Evolutionary conservation across 2,888 invertebrate genomes (phyloP).

Genomic region (Lobophora halterata): DNA sequence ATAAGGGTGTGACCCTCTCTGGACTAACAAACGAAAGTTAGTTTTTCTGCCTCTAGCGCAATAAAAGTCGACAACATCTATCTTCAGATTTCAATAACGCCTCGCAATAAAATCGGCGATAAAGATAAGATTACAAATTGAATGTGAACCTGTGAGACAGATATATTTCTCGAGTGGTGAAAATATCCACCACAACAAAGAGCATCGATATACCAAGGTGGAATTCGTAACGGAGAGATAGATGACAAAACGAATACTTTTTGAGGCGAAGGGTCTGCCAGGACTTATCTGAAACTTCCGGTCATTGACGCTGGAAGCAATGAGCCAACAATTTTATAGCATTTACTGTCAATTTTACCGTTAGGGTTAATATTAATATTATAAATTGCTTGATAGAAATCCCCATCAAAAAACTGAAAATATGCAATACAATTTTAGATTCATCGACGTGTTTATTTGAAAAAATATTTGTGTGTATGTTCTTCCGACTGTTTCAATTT

Average conservation of each 20-base stretch:
- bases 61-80: slow-evolving; percentile 24
- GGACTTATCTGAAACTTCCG: slow-evolving; percentile 66
- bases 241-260: slow-evolving; percentile 46
- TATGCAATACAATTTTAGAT: no score
- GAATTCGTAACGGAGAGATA: slow-evolving; percentile 41
- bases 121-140: slow-evolving; percentile 33
- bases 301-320: slow-evolving; percentile 58
- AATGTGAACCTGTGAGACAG: slow-evolving; percentile 28
- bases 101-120: slow-evolving; percentile 30
- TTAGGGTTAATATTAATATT: slow-evolving; percentile 40
- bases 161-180: slow-evolving; percentile 36
- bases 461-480: no score
- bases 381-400: no score
- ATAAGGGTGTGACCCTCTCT: slow-evolving; percentile 43
- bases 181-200: slow-evolving; percentile 43
- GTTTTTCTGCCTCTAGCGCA: slow-evolving; percentile 34
- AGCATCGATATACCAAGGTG: slow-evolving; percentile 45
- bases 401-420: no score
- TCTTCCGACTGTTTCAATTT: no score
- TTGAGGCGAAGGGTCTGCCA: slow-evolving; percentile 46
- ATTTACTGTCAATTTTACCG: slow-evolving; percentile 46
- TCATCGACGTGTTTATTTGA: no score
- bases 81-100: slow-evolving; percentile 31
- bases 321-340: slow-evolving; percentile 47
- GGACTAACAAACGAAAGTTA: slow-evolving; percentile 44